A percentile compares a stretch with the other conserved stretches of the same genome.
These are phyloP conservation scores for Deilephila porcellus DNA, from an alignment of 2,888 invertebrate species.

Conservation along the genomic window DNA sequence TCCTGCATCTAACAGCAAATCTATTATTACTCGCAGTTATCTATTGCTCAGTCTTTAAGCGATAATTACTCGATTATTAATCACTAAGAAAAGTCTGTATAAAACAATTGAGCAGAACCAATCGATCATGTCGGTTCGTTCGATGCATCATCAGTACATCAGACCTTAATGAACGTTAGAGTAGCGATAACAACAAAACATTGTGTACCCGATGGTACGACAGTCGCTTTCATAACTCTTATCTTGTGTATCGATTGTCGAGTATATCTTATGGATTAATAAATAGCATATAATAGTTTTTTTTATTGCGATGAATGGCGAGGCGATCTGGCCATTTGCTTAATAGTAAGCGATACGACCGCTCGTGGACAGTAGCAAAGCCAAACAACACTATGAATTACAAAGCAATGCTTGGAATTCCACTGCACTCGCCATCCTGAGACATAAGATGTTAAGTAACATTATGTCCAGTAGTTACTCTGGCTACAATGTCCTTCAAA, in stretches of 20 bases:
- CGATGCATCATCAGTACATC: conserved; percentile 21
- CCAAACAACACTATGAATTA: too few relatives aligned
- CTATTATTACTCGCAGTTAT: too few relatives aligned
- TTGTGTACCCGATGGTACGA: neutral
- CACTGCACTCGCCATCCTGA: too few relatives aligned
- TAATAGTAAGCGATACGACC: too few relatives aligned
- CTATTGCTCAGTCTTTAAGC: neutral
- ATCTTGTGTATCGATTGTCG: neutral
- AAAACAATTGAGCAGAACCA: conserved; percentile 13
- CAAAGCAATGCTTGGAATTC: too few relatives aligned
- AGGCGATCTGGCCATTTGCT: too few relatives aligned
- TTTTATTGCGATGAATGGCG: too few relatives aligned
- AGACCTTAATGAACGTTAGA: conserved; percentile 13
- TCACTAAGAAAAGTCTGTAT: conserved; percentile 12
- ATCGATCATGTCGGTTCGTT: conserved; percentile 5
- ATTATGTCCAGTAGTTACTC: too few relatives aligned
- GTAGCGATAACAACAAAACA: neutral
- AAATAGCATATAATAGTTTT: neutral
- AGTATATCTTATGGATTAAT: neutral
- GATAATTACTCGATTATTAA: conserved; percentile 25
- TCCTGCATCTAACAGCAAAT: neutral
- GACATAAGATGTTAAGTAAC: too few relatives aligned
- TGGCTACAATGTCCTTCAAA: too few relatives aligned
- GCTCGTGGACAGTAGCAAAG: too few relatives aligned
- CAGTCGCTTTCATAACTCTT: neutral